Evolutionary conservation across 2,797 vertebrate genomes (phyloP).

Genomic region (Lycodopsis pacificus): DNA sequence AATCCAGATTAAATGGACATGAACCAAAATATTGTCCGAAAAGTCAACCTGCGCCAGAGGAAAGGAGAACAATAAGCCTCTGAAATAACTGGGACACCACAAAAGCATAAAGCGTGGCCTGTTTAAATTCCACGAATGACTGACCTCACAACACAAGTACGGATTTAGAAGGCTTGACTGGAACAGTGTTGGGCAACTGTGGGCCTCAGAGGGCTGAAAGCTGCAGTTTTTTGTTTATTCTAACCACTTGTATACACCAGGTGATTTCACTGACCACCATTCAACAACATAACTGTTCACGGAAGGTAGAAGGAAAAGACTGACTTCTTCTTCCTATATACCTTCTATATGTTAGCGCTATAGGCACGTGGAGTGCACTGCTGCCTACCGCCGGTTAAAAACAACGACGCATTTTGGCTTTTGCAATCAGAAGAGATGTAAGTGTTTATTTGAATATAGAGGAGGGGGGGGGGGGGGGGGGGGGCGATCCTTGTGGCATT

Average conservation of each 20-base stretch:
- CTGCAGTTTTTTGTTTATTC: conserved; percentile 16
- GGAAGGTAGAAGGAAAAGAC: background rate
- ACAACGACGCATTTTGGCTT: background rate
- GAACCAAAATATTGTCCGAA: conserved; percentile 35
- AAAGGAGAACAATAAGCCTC: conserved; percentile 63
- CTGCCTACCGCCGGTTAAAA: background rate
- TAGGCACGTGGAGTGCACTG: background rate
- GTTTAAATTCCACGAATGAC: conserved; percentile 52
- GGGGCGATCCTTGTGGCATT: too few species aligned
- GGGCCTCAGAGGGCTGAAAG: conserved; percentile 3
- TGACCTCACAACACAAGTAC: conserved; percentile 45
- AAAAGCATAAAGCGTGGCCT: conserved; percentile 39
- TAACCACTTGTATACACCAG: conserved; percentile 27
- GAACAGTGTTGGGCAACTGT: conserved; percentile 26
- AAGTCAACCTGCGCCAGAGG: conserved; percentile 16
- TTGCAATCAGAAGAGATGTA: too few species aligned
- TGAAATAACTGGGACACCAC: conserved; percentile 62
- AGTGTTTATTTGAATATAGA: too few species aligned
- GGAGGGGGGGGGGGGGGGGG: too few species aligned
- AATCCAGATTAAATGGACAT: conserved; percentile 42
- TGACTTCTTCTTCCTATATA: background rate
- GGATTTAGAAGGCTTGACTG: conserved; percentile 31
- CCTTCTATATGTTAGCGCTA: background rate
- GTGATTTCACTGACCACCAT: conserved; percentile 34
- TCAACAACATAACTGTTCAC: conserved; percentile 8